phyloP scores from a whole-genome alignment of 2,113 vertebrate genomes.

The Pholis gunnellus region DNA sequence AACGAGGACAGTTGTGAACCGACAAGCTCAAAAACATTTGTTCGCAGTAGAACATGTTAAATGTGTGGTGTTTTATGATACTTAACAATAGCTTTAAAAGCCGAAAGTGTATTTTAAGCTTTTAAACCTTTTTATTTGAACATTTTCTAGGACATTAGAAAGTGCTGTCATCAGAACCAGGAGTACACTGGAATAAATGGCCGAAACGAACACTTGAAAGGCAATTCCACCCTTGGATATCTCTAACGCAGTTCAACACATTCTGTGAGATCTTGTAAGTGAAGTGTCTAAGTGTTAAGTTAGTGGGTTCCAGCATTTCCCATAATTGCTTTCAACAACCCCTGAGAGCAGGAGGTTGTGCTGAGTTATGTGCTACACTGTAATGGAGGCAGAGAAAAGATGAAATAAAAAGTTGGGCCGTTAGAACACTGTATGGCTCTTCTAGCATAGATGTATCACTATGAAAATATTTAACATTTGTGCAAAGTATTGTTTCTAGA shows the following conservation, averaged over 20 bases:
- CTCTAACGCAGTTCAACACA: not conserved
- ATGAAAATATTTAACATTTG: not conserved
- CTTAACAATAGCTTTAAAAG: not conserved
- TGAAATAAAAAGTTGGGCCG: not conserved
- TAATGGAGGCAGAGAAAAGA: not conserved
- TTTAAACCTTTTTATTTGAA: not conserved
- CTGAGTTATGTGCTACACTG: not conserved
- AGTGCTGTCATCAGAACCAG: not conserved
- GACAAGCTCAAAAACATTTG: not conserved
- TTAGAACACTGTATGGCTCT: not conserved
- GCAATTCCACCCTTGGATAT: not conserved
- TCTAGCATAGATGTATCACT: not conserved
- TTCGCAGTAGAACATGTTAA: not conserved
- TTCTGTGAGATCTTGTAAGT: constrained; percentile 3
- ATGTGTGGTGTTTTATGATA: not conserved
- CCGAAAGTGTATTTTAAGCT: not conserved
- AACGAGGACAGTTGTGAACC: constrained; percentile 20
- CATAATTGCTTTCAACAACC: constrained; percentile 32
- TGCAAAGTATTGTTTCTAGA: not conserved
- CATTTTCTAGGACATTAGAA: not conserved
- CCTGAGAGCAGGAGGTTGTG: not conserved
- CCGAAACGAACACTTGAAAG: not conserved
- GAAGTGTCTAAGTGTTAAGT: not conserved
- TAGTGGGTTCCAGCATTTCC: not conserved
- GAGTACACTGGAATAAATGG: not conserved